Percentiles rank a stretch among this genome's conserved stretches.
Evolutionary conservation across 2,888 invertebrate species (phyloP).

Genomic region (Campoplex nolae): DNA sequence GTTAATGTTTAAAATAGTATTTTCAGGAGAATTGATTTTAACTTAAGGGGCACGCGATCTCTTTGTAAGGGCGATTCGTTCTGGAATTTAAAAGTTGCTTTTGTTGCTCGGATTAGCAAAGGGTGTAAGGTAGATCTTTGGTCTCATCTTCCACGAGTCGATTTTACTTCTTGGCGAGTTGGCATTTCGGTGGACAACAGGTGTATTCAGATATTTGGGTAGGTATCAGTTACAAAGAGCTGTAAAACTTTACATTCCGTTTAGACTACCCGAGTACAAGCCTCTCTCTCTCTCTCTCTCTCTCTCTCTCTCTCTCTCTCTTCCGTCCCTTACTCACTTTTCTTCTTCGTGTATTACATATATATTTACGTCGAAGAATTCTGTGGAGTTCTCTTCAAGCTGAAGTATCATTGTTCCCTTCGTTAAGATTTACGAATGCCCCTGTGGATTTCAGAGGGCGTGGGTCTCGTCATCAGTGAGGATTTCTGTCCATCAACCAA

Average conservation of each 20-base stretch:
- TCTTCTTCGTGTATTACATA: neutral
- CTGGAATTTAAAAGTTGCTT: conserved; percentile 17
- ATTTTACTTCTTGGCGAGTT: conserved; percentile 25
- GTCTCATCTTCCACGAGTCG: neutral
- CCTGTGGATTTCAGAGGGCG: conserved; percentile 42
- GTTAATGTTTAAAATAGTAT: neutral
- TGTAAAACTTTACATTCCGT: conserved; percentile 52
- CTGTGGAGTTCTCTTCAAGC: neutral
- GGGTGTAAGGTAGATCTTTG: conserved; percentile 1
- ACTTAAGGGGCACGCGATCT: conserved; percentile 19
- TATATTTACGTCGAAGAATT: conserved; percentile 9
- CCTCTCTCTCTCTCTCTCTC: neutral
- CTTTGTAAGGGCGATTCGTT: conserved; percentile 34
- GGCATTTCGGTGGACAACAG: conserved; percentile 57
- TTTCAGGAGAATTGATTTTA: neutral
- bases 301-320: neutral
- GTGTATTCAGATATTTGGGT: conserved; percentile 57
- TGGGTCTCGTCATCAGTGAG: conserved; percentile 57
- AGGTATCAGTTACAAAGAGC: conserved; percentile 64
- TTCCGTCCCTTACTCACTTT: neutral
- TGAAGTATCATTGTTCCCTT: conserved; percentile 51
- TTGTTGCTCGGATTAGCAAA: conserved; percentile 18
- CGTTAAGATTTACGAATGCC: conserved; percentile 63
- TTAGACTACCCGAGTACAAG: neutral
- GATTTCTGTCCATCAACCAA: conserved; percentile 55